phyloP scores from a whole-genome alignment of 2,113 vertebrate genomes.

The Notarius quadriscutis region DNA sequence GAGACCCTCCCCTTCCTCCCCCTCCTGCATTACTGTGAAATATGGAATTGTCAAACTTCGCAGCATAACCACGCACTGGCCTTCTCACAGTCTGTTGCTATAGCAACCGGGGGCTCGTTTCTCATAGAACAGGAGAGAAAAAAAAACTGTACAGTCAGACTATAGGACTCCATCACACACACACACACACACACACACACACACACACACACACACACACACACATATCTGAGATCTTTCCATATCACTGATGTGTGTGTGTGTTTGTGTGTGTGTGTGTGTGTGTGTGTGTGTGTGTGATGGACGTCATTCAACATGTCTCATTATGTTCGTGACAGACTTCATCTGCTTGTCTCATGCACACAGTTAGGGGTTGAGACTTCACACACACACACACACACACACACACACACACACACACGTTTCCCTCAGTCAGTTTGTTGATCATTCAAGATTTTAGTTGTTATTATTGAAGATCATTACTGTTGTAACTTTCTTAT shows the following conservation, averaged over 20 bases:
- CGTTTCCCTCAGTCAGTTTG: neutral
- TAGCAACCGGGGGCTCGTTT: constrained; percentile 42
- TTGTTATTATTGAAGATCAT: neutral
- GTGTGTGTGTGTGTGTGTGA: constrained; percentile 16
- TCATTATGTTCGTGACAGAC: constrained; percentile 38
- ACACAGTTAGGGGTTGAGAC: constrained; percentile 13
- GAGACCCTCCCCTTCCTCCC: neutral
- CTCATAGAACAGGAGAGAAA: constrained; percentile 2
- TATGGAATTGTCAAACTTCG: constrained; percentile 33
- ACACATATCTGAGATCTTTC: neutral
- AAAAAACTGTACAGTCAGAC: neutral
- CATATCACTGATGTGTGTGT: neutral
- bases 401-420: constrained; percentile 30
- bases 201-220: neutral
- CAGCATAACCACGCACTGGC: constrained; percentile 39
- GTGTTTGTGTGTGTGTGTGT: constrained; percentile 2
- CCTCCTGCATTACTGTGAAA: neutral
- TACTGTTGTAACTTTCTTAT: neutral
- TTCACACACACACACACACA: constrained; percentile 18
- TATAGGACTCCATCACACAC: neutral
- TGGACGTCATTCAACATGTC: constrained; percentile 28
- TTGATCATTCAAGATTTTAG: neutral
- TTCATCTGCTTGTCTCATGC: constrained; percentile 34
- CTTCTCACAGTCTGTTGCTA: constrained; percentile 45
- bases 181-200: neutral